These are phyloP conservation scores for Penaeus chinensis DNA, from an alignment of 1,140 invertebrate genomes.

Conservation along the genomic window DNA sequence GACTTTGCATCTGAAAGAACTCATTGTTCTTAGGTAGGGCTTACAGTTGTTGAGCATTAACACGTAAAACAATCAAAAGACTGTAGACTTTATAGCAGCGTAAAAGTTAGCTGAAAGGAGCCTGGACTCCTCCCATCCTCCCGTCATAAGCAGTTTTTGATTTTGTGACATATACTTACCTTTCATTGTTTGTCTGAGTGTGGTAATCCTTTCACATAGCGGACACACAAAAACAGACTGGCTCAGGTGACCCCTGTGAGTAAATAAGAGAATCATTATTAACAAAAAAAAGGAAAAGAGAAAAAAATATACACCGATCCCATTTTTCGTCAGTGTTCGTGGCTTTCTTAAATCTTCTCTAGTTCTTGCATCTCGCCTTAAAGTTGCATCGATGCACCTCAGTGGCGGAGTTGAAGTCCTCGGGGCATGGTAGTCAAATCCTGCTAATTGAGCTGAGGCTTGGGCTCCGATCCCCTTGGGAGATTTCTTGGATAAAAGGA, in stretches of 20 bases:
- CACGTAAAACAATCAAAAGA: too few relatives aligned
- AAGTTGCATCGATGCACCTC: slow-evolving; percentile 29
- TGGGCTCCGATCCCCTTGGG: too few relatives aligned
- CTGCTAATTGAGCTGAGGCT: slow-evolving; percentile 9
- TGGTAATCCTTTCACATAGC: slow-evolving; percentile 27
- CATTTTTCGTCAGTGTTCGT: slow-evolving; percentile 33
- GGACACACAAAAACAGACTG: slow-evolving; percentile 53
- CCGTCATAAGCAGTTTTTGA: neutral
- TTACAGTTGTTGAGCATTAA: too few relatives aligned
- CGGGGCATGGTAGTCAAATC: slow-evolving; percentile 27
- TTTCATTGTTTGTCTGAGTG: slow-evolving; percentile 7
- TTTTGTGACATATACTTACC: slow-evolving; percentile 12
- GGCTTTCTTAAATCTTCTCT: slow-evolving; percentile 33
- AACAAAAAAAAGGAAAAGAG: too few relatives aligned
- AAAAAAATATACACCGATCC: neutral
- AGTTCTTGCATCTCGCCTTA: slow-evolving; percentile 32
- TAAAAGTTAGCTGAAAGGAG: too few relatives aligned
- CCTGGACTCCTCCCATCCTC: too few relatives aligned
- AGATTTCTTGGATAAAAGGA: too few relatives aligned
- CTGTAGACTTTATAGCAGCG: too few relatives aligned
- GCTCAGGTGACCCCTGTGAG: slow-evolving; percentile 49
- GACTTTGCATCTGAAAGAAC: too few relatives aligned
- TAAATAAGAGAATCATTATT: slow-evolving; percentile 7
- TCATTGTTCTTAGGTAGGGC: too few relatives aligned
- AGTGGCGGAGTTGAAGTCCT: slow-evolving; percentile 23